Base-by-base conservation (phyloP, 2,113 vertebrate genomes). In the Sardina pilchardus region DNA sequence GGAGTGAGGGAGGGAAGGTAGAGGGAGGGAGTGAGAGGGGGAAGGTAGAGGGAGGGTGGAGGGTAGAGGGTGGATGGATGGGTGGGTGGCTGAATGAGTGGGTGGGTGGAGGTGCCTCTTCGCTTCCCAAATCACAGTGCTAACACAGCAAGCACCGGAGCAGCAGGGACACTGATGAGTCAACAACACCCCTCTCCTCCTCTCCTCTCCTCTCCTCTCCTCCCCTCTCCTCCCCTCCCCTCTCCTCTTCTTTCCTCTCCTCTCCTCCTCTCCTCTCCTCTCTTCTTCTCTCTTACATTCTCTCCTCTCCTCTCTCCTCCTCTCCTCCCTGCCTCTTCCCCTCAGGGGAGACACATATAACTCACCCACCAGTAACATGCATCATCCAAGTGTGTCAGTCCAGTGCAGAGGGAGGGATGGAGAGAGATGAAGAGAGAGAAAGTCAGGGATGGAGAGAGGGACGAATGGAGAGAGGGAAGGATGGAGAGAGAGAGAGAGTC, bases 311-410 rank as follows among this genome's bases (percentile, higher is more conserved):
- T 4, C 21, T 1, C 21, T 17, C 1, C 53, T 56, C 53, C 19
- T 19, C 19, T 21, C 21, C 59, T 71, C 63, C 12, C n/a, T 10
- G n/a, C 63, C 34, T 30, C 39, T 26, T 71, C n/a, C n/a, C 63
- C 63, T 71, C 26, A 71, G 26, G 26, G 26, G 26, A 71, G 26
- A 71, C 8, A 71, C 63, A 71, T 26, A 71, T 26, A 53, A 71
- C 63, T 71, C 63, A 71, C 26, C 30, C 63, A 71, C 63, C 63
- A 71, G 63, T 71, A 71, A 14, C 63, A 71, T 71, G 63, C 26
- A 71, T 71, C 63, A 71, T 71, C 63, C 63, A 10, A 67, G 26
- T 34, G 63, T 71, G 63, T 71, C 63, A 71, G 63, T 71, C 7
- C 63, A 14, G 63, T 10, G 63, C 30, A 34, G n/a, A 71, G 63